These are phyloP conservation scores for Alectoris magna DNA, from an alignment of 2,797 vertebrate species.

Conservation along the genomic window DNA sequence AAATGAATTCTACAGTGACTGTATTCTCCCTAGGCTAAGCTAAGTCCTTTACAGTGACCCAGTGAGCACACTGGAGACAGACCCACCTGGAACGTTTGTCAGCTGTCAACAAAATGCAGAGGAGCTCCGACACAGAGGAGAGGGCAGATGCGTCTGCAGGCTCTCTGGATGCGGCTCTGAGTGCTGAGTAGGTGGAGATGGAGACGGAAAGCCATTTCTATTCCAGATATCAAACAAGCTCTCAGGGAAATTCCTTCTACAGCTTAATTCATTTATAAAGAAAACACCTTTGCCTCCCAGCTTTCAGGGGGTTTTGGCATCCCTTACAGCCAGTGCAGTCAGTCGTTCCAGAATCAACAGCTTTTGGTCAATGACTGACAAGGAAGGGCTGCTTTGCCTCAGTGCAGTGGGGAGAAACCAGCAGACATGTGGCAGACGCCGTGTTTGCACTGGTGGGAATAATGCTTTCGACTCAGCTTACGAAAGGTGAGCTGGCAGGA, in stretches of 20 bases:
- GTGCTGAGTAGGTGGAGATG: neutral
- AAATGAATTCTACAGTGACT: neutral
- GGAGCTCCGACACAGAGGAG: neutral
- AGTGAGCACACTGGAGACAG: neutral
- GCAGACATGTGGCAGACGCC: conserved; percentile 41
- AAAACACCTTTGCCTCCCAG: conserved; percentile 46
- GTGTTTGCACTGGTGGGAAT: conserved; percentile 64
- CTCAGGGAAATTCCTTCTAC: conserved; percentile 50
- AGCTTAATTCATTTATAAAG: conserved; percentile 58
- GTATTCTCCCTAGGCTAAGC: neutral
- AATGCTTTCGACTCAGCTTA: neutral
- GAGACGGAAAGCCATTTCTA: conserved; percentile 35
- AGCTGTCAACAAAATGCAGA: neutral
- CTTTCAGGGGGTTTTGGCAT: conserved; percentile 58
- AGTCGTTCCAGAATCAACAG: conserved; percentile 62
- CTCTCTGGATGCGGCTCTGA: neutral
- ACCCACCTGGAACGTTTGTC: neutral
- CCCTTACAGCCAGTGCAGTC: conserved; percentile 1
- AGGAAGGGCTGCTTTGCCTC: conserved; percentile 57
- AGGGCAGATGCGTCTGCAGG: neutral
- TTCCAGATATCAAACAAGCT: conserved; percentile 48
- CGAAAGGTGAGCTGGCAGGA: conserved; percentile 64
- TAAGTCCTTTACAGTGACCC: neutral
- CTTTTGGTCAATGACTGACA: conserved; percentile 59
- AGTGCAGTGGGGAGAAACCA: conserved; percentile 33